Base-by-base conservation (phyloP, 2,797 vertebrate genomes). In the Steatocranus sp. region DNA sequence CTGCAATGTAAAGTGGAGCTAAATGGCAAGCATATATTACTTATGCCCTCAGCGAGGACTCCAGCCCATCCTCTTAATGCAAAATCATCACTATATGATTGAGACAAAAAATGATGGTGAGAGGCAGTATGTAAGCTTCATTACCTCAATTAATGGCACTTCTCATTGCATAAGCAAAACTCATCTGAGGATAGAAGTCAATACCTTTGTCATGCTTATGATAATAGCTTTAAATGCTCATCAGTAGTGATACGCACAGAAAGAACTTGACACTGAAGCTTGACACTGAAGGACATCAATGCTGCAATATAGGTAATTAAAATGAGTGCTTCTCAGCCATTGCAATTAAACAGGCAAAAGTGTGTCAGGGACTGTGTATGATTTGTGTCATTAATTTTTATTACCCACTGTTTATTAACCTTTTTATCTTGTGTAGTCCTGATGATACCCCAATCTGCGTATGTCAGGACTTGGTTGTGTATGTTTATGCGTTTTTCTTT, bases 311-410 rank as follows among this genome's bases (percentile, higher is more conserved):
- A 83, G 90, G 88, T 94, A 91, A 95, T 95, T 94, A 95, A 92
- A 95, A 87, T 18, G 77, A 92, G 87, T 84, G 84, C 66, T 82
- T 91, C 86, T 86, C 89, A 83, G 85, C 91, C 90, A 86, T 80
- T 85, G 88, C 90, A 93, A 93, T 94, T 95, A 93, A 94, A 95
- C 88, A 90, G 88, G 90, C 83, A 91, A 94, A 94, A 91, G 85
- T 94, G 90, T 93, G 90, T 93, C 91, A 91, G 87, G 90, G 87
- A 84, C 84, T 88, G 83, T 91, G 88, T 93, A 87, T 91, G 92
- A 94, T 94, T 93, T 94, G 94, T 93, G 85, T 92, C 92, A 93
- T 95, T 94, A 92, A 94, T 95, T 95, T 94, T 94, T 91, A 94
- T 95, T 93, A 94, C 87, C 61, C 14, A 85, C 63, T 90, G 86